These are phyloP conservation scores for Aplysina aerophoba DNA, from an alignment of 37 sponge, comb jelly and placozoan genomes.

Conservation along the genomic window DNA sequence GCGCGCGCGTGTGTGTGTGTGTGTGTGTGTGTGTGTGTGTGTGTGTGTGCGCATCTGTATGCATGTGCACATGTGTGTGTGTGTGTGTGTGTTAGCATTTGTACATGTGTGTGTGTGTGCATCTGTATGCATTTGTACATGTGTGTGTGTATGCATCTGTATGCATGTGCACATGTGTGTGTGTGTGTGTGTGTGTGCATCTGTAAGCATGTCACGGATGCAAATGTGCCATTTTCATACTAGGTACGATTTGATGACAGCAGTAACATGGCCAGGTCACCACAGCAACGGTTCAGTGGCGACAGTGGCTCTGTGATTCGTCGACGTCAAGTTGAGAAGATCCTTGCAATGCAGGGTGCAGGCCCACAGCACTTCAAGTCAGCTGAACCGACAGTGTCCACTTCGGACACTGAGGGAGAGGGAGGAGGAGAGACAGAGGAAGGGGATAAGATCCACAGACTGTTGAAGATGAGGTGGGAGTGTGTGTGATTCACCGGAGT, in stretches of 20 bases:
- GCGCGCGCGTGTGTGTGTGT: conserved; percentile 33
- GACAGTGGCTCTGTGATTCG: conserved; percentile 18
- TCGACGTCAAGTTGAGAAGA: conserved; percentile 41
- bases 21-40: conserved; percentile 41
- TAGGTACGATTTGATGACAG: conserved; percentile 37
- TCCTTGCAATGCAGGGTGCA: conserved; percentile 19
- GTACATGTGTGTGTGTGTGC: conserved; percentile 29
- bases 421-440: too few species aligned
- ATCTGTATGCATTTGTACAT: conserved; percentile 18
- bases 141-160: conserved; percentile 32
- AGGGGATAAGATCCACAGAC: too few species aligned
- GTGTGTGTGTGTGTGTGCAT: conserved; percentile 5
- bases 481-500: too few species aligned
- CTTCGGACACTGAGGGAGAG: too few species aligned
- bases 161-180: conserved; percentile 25
- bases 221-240: not conserved
- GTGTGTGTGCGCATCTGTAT: conserved; percentile 34
- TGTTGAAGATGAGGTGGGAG: not conserved
- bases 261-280: conserved; percentile 3
- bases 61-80: conserved; percentile 23
- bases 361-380: not conserved
- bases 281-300: conserved; percentile 11
- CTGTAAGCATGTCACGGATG: not conserved
- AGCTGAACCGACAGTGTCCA: not conserved
- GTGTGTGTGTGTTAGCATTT: conserved; percentile 38